Conservation (phyloP, 2,113 vertebrate species). For the Brachionichthys hirsutus region DNA sequence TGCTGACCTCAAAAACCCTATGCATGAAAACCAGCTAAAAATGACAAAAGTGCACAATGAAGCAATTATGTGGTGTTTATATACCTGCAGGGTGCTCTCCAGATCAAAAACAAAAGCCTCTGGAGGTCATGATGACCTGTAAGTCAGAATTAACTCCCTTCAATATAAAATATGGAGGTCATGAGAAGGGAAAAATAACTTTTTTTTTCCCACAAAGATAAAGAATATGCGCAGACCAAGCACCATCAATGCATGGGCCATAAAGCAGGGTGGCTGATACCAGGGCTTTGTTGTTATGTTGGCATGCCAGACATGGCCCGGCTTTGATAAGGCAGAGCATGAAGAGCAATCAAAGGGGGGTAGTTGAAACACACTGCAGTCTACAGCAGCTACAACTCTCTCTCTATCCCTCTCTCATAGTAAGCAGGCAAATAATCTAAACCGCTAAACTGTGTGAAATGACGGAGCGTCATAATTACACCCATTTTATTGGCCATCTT, state of each 20-base stretch:
- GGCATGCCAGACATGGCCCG: constrained; percentile 43
- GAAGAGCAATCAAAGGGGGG: constrained; percentile 54
- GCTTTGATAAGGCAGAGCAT: constrained; percentile 48
- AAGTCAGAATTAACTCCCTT: constrained; percentile 40
- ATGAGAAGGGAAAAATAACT: constrained; percentile 42
- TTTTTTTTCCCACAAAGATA: constrained; percentile 56
- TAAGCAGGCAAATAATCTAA: constrained; percentile 65
- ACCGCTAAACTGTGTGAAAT: constrained; percentile 76
- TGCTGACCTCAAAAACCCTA: constrained; percentile 36
- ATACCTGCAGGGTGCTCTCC: constrained; percentile 20
- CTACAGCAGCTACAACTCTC: constrained; percentile 20
- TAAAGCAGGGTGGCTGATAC: constrained; percentile 26
- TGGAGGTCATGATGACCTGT: constrained; percentile 20
- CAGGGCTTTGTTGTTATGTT: constrained; percentile 48
- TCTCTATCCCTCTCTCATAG: constrained; percentile 30
- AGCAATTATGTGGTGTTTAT: constrained; percentile 29
- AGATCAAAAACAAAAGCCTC: constrained; percentile 36
- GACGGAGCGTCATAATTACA: constrained; percentile 79
- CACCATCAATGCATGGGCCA: constrained; percentile 17
- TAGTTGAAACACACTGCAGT: constrained; percentile 51
- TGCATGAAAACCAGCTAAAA: constrained; percentile 38
- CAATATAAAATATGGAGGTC: constrained; percentile 23
- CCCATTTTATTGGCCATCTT: constrained; percentile 81
- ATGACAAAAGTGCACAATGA: constrained; percentile 30
- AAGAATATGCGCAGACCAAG: constrained; percentile 38